Base-by-base conservation (phyloP, 2,113 vertebrate genomes). In the Odontesthes bonariensis region DNA sequence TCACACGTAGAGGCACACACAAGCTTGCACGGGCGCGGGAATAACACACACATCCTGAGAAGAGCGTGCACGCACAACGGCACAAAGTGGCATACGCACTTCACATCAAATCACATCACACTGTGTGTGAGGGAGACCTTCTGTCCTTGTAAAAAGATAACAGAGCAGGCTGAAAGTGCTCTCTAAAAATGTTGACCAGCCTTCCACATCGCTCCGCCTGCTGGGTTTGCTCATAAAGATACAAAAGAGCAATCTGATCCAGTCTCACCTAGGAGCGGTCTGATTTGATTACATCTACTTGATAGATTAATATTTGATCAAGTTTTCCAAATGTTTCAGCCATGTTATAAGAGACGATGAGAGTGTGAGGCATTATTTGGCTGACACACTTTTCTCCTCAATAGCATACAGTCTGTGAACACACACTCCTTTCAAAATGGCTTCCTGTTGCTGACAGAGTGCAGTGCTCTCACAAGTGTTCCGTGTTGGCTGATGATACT, bases 81-180 rank as follows among this genome's bases (percentile, higher is more conserved):
- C 86, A 75, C 82, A 83, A 75, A 89, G 79, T 84, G 81, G 73
- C 90, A 73, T 75, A 83, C 81, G 51, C 88, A 80, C 81, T 69
- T 87, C 87, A 89, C 85, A 82, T 90, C 84, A 68, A 67, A 91
- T 89, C 87, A 79, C 75, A 85, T 90, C 87, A 84, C 73, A 55
- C 61, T 20, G 83, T 83, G 84, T 87, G 89, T 75, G 86, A 90
- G 86, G 22, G 75, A 83, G 88, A 89, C 83, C 89, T 88, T 91
- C 88, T 91, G 89, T 90, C 86, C 91, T 88, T 90, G 89, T 73
- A 53, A 59, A 82, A 69, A 84, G 80, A 81, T 76, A 86, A 73
- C 73, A 51, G 72, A 76, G 72, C 42, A 3, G 51, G 61, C 75
- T 84, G 77, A 73, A 86, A 87, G 83, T 79, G 85, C 84, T 84